phyloP scores from a whole-genome alignment of 2,797 vertebrate genomes.

The Steatocranus sp. region DNA sequence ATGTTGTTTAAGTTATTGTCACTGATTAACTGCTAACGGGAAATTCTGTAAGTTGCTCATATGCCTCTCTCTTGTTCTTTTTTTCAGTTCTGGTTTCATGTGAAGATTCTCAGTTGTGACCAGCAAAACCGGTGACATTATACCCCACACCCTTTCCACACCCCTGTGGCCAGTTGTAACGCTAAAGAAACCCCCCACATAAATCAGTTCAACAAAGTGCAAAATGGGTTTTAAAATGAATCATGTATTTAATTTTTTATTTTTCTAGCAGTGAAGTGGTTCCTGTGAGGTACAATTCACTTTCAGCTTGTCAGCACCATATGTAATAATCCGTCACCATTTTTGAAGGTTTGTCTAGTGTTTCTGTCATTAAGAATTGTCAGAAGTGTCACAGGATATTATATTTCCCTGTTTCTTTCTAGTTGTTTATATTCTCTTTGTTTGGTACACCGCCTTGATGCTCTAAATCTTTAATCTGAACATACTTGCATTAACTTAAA shows the following conservation, averaged over 20 bases:
- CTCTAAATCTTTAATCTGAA: not conserved
- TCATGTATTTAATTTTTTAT: not conserved
- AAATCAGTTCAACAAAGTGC: not conserved
- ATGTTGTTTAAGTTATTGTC: not conserved
- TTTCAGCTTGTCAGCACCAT: no score
- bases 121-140: slow-evolving; percentile 33
- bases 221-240: not conserved
- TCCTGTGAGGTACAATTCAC: not conserved
- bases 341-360: not conserved
- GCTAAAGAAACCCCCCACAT: not conserved
- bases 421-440: not conserved
- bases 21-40: not conserved
- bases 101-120: slow-evolving; percentile 53
- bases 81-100: slow-evolving; percentile 77
- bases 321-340: not conserved
- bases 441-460: not conserved
- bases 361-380: not conserved
- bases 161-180: slow-evolving; percentile 37
- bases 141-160: slow-evolving; percentile 4
- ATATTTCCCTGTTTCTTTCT: not conserved
- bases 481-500: not conserved
- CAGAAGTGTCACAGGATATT: slow-evolving; percentile 1
- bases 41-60: not conserved
- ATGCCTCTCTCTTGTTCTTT: not conserved
- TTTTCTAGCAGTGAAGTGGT: not conserved